These are phyloP conservation scores for Chloroclystis v-ata DNA, from an alignment of 2,888 invertebrate species.

Conservation along the genomic window DNA sequence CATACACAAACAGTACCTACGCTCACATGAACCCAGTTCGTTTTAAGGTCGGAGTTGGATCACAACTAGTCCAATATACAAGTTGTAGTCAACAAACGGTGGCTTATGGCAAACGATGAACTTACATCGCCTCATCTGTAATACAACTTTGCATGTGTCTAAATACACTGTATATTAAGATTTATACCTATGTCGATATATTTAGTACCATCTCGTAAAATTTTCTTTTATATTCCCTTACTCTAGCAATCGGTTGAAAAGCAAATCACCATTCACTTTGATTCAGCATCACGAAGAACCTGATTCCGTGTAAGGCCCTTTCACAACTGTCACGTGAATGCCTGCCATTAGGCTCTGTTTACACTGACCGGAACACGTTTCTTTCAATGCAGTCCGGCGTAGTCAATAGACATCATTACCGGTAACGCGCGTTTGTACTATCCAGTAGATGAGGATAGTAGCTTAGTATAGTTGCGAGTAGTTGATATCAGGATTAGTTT, in stretches of 20 bases:
- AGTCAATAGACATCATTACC: conserved; percentile 69
- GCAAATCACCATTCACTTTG: conserved; percentile 3
- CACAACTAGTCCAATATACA: conserved; percentile 37
- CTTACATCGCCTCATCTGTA: conserved; percentile 15
- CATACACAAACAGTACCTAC: no score
- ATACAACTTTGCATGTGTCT: no score
- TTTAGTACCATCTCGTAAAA: no score
- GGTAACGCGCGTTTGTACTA: conserved; percentile 34
- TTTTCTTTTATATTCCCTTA: no score
- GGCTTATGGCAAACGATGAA: conserved; percentile 24
- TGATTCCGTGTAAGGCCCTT: conserved; percentile 12
- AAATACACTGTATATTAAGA: no score
- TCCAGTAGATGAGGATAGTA: conserved; percentile 1
- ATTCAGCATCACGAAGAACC: conserved; percentile 1
- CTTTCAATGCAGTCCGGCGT: conserved; percentile 64
- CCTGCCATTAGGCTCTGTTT: conserved; percentile 60
- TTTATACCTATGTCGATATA: no score
- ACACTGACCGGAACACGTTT: conserved; percentile 70
- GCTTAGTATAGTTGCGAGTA: no score
- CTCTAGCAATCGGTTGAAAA: background rate
- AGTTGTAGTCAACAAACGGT: conserved; percentile 34
- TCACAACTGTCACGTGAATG: conserved; percentile 40
- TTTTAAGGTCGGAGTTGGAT: conserved; percentile 7
- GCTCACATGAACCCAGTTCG: no score
- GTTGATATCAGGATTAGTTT: no score